Evolutionary conservation across 2,797 vertebrate genomes (phyloP).

Genomic region (Yasuhikotakia modesta): DNA sequence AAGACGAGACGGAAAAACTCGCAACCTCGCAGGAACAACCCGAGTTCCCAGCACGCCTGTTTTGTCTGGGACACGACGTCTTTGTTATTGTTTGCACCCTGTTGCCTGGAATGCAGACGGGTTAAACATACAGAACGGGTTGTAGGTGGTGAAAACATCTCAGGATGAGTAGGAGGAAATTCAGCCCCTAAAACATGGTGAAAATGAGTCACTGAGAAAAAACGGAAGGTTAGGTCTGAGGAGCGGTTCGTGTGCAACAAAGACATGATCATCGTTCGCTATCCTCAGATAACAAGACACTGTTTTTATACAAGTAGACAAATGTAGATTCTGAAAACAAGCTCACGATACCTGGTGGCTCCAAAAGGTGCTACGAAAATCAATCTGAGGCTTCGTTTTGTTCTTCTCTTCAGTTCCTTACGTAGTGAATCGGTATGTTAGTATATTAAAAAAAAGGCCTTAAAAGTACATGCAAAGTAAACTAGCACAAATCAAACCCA

Average conservation of each 20-base stretch:
- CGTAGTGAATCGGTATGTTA: too few relatives aligned
- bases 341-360: not conserved
- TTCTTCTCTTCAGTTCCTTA: too few relatives aligned
- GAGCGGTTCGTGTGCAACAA: slow-evolving; percentile 10
- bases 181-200: slow-evolving; percentile 38
- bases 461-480: not conserved
- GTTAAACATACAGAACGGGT: slow-evolving; percentile 39
- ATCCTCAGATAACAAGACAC: not conserved
- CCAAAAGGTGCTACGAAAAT: slow-evolving; percentile 14
- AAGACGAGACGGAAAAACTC: slow-evolving; percentile 38
- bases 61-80: slow-evolving; percentile 11
- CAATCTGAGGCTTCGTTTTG: not conserved
- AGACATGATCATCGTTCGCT: not conserved
- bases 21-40: slow-evolving; percentile 5
- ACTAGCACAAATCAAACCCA: not conserved
- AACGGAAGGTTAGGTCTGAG: slow-evolving; percentile 48
- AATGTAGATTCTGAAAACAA: slow-evolving; percentile 13
- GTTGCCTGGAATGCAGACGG: slow-evolving; percentile 35
- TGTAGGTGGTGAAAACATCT: slow-evolving; percentile 20
- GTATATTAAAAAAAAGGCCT: too few relatives aligned
- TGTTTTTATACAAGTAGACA: not conserved
- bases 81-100: slow-evolving; percentile 38
- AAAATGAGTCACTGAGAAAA: slow-evolving; percentile 52
- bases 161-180: slow-evolving; percentile 46
- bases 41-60: not conserved